Base-by-base conservation (phyloP, 1,140 invertebrate species). In the Drosophila fuyamai region DNA sequence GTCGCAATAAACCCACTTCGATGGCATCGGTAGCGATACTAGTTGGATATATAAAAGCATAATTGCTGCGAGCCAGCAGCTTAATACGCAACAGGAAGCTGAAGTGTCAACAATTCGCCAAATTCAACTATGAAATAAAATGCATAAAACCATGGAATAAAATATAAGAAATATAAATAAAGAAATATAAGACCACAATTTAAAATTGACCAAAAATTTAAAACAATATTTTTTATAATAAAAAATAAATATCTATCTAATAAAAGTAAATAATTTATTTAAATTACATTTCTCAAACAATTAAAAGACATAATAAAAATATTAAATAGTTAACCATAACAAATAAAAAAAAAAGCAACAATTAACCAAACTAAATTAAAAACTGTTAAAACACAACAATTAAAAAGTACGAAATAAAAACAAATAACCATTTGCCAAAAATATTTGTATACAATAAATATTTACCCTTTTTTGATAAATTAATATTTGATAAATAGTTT, bases 81-180 rank as follows among this genome's bases (percentile, higher is more conserved):
- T 88, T 77, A 88, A 88, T 88, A 62, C 72, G 79, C 72, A 75
- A 41, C 76, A 72, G 76, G 76, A 88, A 89, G 76, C 68, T 83
- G 72, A 68, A 59, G 63, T 71, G 83, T 54, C 66, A 88, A 88
- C 84, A 70, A 73, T 66, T 62, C 59, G 29, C 18, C 13, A 50
- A 58, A 53, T 29, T 35, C 0, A 59, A 32, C 18, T 18, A n/a
- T n/a, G 9, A 59, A 43, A 13, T 35, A 14, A 13, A 32, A n/a
- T 27, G 5, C 3, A 32, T 13, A 23, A 55, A 32, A 32, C 1
- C 29, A 32, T 32, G 6, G 29, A 32, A 32, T 55, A 62, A 10
- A 41, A 35, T n/a, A 35, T n/a, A 16, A 14, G 38, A 65, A n/a
- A n/a, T 55, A 62, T 29, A 40, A 54, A 40, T 18, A 18, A 27